Evolutionary conservation across 1,140 invertebrate genomes (phyloP).

Genomic region (Nasonia longicornis): DNA sequence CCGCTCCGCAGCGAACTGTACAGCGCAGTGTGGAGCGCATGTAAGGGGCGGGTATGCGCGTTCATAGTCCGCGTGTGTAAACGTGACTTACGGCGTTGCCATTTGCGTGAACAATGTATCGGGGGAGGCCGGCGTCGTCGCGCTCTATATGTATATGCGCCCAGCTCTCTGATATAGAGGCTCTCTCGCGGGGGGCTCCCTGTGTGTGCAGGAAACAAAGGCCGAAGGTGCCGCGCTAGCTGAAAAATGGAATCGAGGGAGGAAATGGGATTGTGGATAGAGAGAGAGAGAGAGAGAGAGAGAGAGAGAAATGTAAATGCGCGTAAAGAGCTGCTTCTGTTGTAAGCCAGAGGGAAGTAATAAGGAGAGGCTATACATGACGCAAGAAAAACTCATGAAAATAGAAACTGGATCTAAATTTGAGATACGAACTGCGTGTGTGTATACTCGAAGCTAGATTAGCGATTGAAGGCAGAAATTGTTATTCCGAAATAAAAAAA

Average conservation of each 20-base stretch:
- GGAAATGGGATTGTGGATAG: not conserved
- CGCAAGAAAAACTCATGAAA: too few species aligned
- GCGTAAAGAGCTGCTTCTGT: not conserved
- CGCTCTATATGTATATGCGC: not conserved
- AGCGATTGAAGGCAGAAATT: too few species aligned
- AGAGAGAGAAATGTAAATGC: not conserved
- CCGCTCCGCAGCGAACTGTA: not conserved
- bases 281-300: too few species aligned
- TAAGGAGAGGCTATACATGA: not conserved
- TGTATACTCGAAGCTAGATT: too few species aligned
- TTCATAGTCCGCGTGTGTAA: conserved; percentile 2
- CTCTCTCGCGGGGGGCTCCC: not conserved
- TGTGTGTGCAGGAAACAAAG: not conserved
- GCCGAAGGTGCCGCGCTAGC: not conserved
- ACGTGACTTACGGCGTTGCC: not conserved
- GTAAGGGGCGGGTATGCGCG: not conserved
- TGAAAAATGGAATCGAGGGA: not conserved
- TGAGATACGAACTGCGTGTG: too few species aligned
- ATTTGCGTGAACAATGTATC: conserved; percentile 4
- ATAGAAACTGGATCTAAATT: too few species aligned
- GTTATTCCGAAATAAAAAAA: too few species aligned
- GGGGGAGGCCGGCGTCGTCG: not conserved
- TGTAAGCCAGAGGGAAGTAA: not conserved
- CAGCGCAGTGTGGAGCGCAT: not conserved
- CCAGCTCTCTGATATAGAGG: not conserved